Conservation (phyloP, 92 coral and sea anemone species). For the Siderastrea siderea region DNA sequence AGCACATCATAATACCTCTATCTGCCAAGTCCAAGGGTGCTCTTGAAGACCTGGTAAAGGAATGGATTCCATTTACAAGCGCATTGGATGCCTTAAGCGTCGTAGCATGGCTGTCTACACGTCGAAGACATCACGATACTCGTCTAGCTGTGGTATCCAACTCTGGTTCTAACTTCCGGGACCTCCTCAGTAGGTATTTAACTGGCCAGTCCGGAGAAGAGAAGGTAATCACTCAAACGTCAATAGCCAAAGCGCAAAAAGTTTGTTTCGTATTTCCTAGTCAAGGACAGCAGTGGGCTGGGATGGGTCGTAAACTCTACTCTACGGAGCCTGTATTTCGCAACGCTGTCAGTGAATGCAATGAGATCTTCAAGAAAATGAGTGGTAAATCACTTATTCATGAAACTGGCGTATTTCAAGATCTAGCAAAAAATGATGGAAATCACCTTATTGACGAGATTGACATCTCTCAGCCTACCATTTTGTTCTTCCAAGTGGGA, state of each 20-base stretch:
- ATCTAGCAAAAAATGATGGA: background rate
- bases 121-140: no score
- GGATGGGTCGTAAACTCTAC: background rate
- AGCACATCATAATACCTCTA: no score
- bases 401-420: background rate
- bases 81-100: constrained; percentile 18
- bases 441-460: no score
- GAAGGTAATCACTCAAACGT: no score
- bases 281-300: no score
- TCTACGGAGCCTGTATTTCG: constrained; percentile 31
- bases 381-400: constrained; percentile 1
- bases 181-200: no score
- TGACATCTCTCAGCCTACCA: constrained; percentile 20
- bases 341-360: constrained; percentile 15
- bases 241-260: no score
- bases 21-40: no score
- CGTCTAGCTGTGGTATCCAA: no score
- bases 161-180: no score
- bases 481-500: constrained; percentile 36
- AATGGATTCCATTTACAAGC: constrained; percentile 11
- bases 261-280: no score
- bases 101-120: constrained; percentile 11
- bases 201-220: no score
- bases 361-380: background rate
- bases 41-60: background rate